Base-by-base conservation (phyloP, 2,113 vertebrate species). In the Callospermophilus lateralis region DNA sequence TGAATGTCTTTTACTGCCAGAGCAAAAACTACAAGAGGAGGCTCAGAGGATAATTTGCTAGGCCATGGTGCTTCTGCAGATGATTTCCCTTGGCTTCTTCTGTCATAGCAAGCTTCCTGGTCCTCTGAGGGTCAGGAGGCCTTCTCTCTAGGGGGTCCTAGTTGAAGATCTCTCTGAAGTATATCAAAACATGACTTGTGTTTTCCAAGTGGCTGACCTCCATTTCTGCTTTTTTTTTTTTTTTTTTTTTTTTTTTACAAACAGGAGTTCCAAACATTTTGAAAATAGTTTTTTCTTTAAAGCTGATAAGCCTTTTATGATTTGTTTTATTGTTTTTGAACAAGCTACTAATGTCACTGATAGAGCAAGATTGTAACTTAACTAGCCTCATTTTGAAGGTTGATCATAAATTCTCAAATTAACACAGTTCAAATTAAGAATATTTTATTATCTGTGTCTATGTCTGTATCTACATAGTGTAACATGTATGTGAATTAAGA, bases 271-370 rank as follows among this genome's bases (percentile, higher is more conserved):
- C 70, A 84, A 84, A 72, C 61, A 55, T 73, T 97, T 85, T 90
- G 63, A 68, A 94, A 96, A 80, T 55, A 97, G 28, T 90, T 63
- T 89, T 10, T 90, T 89, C 51, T 83, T 97, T 67, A 95, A 83
- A 73, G 6, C 13, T 67, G 78, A 17, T 84, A n/a, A 78, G 15
- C 45, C 65, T 94, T 91, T 93, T 84, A 42, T 73, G 89, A 85
- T 79, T 70, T 76, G 65, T 92, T 89, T 93, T 1, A 19, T 9
- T 55, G 4, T 74, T 84, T 83, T 48, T 79, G 68, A 91, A 68
- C 26, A 84, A 95, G 32, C 48, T 93, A 48, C 77, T 84, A 77
- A 81, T 34, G 28, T 42, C 68, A 48, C 63, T 77, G 45, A 37
- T 42, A 65, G 11, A 85, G 10, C 30, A 53, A 73, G 78, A 93